Percentiles rank a stretch among this genome's conserved stretches.
Conservation (phyloP, 1,140 invertebrate species). For the Papilio machaon region DNA sequence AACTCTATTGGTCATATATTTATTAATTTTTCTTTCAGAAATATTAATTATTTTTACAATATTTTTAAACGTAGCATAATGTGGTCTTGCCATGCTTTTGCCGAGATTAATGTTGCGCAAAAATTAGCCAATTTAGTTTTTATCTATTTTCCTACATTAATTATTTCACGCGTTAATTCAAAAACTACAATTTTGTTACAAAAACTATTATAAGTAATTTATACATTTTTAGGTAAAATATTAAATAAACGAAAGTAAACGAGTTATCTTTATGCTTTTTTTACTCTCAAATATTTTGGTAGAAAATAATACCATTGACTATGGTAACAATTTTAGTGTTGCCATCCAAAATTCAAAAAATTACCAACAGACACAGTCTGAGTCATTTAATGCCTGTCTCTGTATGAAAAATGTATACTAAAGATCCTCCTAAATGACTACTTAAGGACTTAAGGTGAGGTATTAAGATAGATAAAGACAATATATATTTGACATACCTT, state of each 20-base stretch:
- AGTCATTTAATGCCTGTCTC: neutral
- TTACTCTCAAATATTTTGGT: neutral
- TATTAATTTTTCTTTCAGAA: too few species aligned
- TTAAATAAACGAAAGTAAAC: neutral
- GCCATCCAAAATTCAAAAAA: neutral
- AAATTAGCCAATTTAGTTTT: conserved; percentile 32
- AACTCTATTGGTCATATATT: too few species aligned
- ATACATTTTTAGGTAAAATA: neutral
- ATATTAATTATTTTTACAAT: neutral
- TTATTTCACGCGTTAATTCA: conserved; percentile 13
- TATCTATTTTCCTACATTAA: conserved; percentile 6
- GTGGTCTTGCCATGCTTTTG: conserved; percentile 62
- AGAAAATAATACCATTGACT: neutral
- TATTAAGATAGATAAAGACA: neutral
- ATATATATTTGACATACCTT: conserved; percentile 58
- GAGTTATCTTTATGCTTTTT: neutral
- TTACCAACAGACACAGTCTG: neutral
- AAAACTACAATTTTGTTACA: neutral
- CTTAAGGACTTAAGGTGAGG: neutral
- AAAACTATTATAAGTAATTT: neutral
- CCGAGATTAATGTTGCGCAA: conserved; percentile 36
- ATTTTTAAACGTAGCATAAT: conserved; percentile 49
- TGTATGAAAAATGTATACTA: neutral
- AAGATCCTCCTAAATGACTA: neutral
- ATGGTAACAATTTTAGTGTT: neutral